Base-by-base conservation (phyloP, 2,888 invertebrate genomes). In the Rhogogaster chlorosoma region DNA sequence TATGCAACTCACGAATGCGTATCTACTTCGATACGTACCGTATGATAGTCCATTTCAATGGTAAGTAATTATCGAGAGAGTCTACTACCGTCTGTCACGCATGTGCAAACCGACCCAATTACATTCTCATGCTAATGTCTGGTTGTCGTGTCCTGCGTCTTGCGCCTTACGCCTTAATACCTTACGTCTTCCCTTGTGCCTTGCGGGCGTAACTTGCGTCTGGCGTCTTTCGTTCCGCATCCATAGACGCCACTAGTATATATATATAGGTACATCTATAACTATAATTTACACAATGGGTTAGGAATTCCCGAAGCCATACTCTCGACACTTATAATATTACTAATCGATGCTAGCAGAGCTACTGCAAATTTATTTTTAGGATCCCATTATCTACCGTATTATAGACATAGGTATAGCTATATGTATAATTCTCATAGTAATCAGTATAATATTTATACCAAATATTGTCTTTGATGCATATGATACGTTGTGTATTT, bases 51-150 rank as follows among this genome's bases (percentile, higher is more conserved):
- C 83, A 70, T 83, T 83, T 83, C 64, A 70, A 70, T 83, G 70
- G 67, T 64, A 70, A 83, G 83, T 45, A n/a, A 83, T 83, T 83
- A 83, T 83, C 83, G 83, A 70, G 67, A 83, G 70, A 70, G 83
- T 67, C 64, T 67, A 83, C 49, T 38, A 45, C 67, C 83, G 83
- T 67, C 83, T 83, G 83, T 83, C 83, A 83, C 83, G 83, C 83
- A 83, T 67, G 83, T 83, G 83, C 83, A 38, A 83, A 86, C 85
- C 86, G 88, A 88, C 88, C 88, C 88, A 88, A 88, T 88, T 88
- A 87, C 88, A 88, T 88, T 88, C 86, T 88, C 61, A 88, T 88
- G 88, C 82, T 88, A 88, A 88, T 88, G 85, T 67, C 70, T 83
- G 67, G 45, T 67, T 77, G 53, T 53, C 49, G 42, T 42, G 53